Percentiles rank a stretch among this genome's conserved stretches.
Evolutionary conservation across 1,140 invertebrate species (phyloP).

Genomic region (Ditylenchus dipsaci): DNA sequence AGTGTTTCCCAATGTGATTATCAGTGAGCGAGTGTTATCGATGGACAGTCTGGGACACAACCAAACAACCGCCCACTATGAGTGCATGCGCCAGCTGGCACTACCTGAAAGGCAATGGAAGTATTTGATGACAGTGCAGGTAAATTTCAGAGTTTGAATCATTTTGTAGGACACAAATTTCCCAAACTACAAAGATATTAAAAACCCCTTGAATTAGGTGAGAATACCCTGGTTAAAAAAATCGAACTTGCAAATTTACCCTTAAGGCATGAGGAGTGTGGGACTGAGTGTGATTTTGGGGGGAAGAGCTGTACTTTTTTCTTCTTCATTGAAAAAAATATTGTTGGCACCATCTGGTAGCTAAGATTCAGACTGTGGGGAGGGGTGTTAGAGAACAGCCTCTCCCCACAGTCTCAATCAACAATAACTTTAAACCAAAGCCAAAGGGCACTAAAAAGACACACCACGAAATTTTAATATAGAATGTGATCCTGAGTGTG

Average conservation of each 20-base stretch:
- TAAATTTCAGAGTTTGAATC: background rate
- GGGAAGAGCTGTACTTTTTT: background rate
- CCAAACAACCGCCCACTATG: slow-evolving; percentile 11
- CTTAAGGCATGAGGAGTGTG: slow-evolving; percentile 8
- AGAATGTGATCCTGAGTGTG: too few relatives aligned
- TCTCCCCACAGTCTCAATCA: too few relatives aligned
- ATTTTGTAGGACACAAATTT: background rate
- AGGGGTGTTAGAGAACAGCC: too few relatives aligned
- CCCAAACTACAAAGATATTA: background rate
- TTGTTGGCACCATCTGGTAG: background rate
- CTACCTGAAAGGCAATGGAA: slow-evolving; percentile 23
- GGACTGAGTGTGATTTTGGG: background rate
- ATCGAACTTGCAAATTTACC: background rate
- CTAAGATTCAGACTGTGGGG: too few relatives aligned
- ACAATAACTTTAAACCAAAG: background rate
- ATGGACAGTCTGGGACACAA: slow-evolving; percentile 31
- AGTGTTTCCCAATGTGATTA: slow-evolving; percentile 34
- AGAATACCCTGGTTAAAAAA: background rate
- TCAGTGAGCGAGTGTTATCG: slow-evolving; percentile 1
- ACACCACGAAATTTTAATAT: slow-evolving; percentile 6
- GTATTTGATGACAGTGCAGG: slow-evolving; percentile 30
- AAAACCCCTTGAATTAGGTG: background rate
- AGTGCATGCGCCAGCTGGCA: slow-evolving; percentile 28
- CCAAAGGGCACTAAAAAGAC: background rate
- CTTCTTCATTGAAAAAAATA: background rate